Base-by-base conservation (phyloP, 2,113 vertebrate genomes). In the Cyanoramphus novaezelandiae region DNA sequence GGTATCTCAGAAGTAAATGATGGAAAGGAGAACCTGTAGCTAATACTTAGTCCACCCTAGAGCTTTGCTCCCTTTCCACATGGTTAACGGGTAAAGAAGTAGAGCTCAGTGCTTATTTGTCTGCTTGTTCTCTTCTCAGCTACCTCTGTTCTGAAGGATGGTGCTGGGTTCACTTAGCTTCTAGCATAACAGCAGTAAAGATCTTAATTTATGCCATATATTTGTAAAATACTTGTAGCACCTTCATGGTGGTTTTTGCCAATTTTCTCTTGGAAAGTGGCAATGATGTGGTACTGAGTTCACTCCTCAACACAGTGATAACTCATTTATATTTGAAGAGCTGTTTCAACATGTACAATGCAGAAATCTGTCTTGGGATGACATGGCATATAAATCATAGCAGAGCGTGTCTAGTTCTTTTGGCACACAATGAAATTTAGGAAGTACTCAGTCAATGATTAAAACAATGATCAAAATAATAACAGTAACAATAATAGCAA, bases 401-500 rank as follows among this genome's bases (percentile, higher is more conserved):
- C 47, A 71, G 43, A 92, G 47, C 8, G 31, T 84, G 76, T 84
- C 88, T 92, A 27, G 52, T 68, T 90, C 68, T 86, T 82, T 71
- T 90, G 77, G 71, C 62, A 75, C 65, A 57, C 60, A 67, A 7
- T 60, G 47, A 75, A 84, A 92, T 91, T 90, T 65, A 94, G 88
- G 82, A 93, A 84, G 83, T 47, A 39, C 74, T 95, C 92, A 83
- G 75, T 81, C 88, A 71, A 23, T 57, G 60, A 88, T 93, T 95
- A 95, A 96, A 95, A 78, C 82, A 94, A 68, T 43, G 49, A 97
- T 92, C 78, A 77, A 82, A 95, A 86, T 64, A 90, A 81, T 67
- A 75, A 69, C 20, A 64, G 69, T 71, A 57, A 78, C 80, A 95
- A 75, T 85, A 91, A 82, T 57, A 92, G 84, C 50, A 96, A 31